phyloP scores from a whole-genome alignment of 1,140 invertebrate genomes.

The Calycopis cecrops region DNA sequence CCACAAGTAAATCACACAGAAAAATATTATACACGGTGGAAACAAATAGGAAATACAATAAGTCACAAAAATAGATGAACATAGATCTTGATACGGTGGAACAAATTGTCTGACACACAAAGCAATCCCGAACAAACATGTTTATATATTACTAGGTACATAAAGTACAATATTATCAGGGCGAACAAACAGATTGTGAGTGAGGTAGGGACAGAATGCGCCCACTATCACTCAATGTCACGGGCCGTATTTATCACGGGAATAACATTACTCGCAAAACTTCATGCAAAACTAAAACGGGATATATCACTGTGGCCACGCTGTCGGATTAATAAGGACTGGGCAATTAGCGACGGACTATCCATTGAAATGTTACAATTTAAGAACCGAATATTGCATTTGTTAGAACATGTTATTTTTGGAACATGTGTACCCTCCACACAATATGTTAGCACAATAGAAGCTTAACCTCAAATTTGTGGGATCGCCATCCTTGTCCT shows the following conservation, averaged over 20 bases:
- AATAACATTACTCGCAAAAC: constrained; percentile 14
- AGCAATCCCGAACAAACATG: constrained; percentile 16
- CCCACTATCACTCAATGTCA: constrained; percentile 19
- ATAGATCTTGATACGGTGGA: constrained; percentile 9
- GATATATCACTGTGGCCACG: too few species aligned
- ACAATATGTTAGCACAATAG: background rate
- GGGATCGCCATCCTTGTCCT: too few species aligned
- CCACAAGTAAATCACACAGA: too few species aligned
- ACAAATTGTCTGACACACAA: constrained; percentile 14
- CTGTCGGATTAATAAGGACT: too few species aligned
- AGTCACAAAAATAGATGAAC: constrained; percentile 4
- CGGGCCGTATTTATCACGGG: constrained; percentile 14
- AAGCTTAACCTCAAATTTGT: too few species aligned
- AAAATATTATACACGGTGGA: background rate
- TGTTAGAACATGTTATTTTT: too few species aligned
- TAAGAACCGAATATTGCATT: too few species aligned
- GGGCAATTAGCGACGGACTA: too few species aligned
- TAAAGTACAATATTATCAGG: constrained; percentile 16
- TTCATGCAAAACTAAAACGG: constrained; percentile 14
- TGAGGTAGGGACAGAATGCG: constrained; percentile 15
- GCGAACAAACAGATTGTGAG: constrained; percentile 15
- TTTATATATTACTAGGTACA: constrained; percentile 17
- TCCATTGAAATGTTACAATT: too few species aligned
- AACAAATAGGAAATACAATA: constrained; percentile 6
- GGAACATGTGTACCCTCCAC: background rate